phyloP scores from a whole-genome alignment of 2,888 invertebrate species.

The Drosophila seclusa region DNA sequence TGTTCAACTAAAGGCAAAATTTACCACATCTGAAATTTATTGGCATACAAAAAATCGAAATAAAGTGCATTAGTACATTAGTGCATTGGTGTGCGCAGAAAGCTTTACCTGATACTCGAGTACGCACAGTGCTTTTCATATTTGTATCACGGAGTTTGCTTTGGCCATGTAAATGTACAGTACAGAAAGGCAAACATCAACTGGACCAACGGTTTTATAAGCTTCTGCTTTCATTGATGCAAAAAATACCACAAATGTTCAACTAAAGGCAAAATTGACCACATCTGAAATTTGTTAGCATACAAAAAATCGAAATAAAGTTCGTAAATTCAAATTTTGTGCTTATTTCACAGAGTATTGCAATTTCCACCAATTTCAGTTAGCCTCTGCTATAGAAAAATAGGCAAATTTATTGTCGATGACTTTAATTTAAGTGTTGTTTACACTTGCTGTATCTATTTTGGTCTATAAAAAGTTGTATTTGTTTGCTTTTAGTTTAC shows the following conservation, averaged over 20 bases:
- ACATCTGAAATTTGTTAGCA: background rate
- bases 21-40: background rate
- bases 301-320: background rate
- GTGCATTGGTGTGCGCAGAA: background rate
- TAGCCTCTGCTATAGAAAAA: slow-evolving; percentile 25
- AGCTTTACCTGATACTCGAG: slow-evolving; percentile 13
- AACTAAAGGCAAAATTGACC: background rate
- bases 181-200: background rate
- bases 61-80: slow-evolving; percentile 2
- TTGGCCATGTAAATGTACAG: slow-evolving; percentile 12
- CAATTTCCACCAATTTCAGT: slow-evolving; percentile 32
- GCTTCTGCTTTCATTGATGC: background rate
- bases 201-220: background rate
- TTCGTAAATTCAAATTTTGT: background rate
- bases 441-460: slow-evolving; percentile 45
- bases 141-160: background rate
- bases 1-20: background rate
- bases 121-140: slow-evolving; percentile 1
- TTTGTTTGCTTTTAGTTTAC: slow-evolving; percentile 23
- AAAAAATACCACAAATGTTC: background rate
- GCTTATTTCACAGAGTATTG: slow-evolving; percentile 27
- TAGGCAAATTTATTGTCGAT: slow-evolving; percentile 17
- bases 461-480: slow-evolving; percentile 20
- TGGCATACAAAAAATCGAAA: background rate
- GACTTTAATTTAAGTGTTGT: slow-evolving; percentile 33